Base-by-base conservation (phyloP, 2,888 invertebrate species). In the Sinhomidia bicolor region DNA sequence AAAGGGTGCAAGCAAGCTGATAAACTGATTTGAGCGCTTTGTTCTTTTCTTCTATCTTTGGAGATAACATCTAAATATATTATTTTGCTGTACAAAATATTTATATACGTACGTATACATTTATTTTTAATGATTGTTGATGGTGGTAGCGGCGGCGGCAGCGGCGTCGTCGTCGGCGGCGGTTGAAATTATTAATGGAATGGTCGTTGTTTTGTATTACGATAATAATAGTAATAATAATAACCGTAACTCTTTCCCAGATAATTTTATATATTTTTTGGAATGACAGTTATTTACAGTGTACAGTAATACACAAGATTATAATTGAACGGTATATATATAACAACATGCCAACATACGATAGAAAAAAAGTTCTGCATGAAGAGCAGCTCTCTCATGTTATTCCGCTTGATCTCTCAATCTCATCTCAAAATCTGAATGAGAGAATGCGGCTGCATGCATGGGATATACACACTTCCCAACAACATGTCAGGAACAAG, bases 1-100 rank as follows among this genome's bases (percentile, higher is more conserved):
- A 71, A n/a, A 32, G 29, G 47, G 54, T 74, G 5, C 29, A 51
- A 78, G 74, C 47, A 29, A 74, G 47, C 36, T 17, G 44, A 74
- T 74, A 26, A 23, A 44, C 74, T 74, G 68, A 68, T n/a, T 68
- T n/a, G 78, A 60, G 2, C 36, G 79, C 71, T n/a, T 57, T 44
- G 29, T 51, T 51, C 10, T 32, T 78, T 57, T 78, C 14, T 54
- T 4, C 41, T 20, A 71, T 32, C 12, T 47, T 68, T 54, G 62
- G 62, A 12, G 60, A 71, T 71, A 41, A 9, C 41, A 71, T 71
- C 71, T 65, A 26, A 29, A 29, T 65, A 32, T 23, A n/a, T 17
- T 26, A 23, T 14, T 4, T 12, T 23, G 26, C 23, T 10, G 10
- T 23, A 3, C 14, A 68, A 29, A n/a, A n/a, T n/a, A n/a, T n/a